Percentiles rank a stretch among this genome's conserved stretches.
Conservation (phyloP, 2,888 invertebrate species). For the Willowsia nigromaculata region DNA sequence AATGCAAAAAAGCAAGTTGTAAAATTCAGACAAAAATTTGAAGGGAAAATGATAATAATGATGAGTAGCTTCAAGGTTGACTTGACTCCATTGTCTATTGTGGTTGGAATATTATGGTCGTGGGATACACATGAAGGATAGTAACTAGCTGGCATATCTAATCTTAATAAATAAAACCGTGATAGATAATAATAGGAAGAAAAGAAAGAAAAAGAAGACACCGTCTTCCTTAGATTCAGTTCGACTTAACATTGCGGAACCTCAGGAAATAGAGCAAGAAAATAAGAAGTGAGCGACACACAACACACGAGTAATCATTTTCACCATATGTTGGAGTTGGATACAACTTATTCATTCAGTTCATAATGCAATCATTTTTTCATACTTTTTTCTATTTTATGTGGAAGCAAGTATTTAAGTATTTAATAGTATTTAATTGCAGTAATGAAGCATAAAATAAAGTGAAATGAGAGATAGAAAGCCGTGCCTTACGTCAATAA, state of each 20-base stretch:
- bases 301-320: not conserved
- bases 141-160: not conserved
- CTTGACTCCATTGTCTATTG: not conserved
- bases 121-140: not conserved
- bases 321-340: slow-evolving; percentile 35
- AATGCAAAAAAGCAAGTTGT: slow-evolving; percentile 24
- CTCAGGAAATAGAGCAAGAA: slow-evolving; percentile 7
- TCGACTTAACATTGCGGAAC: not conserved
- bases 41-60: slow-evolving; percentile 9
- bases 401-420: not conserved
- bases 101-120: not conserved
- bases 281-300: not conserved
- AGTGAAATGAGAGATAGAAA: not conserved
- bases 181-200: not conserved
- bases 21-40: not conserved
- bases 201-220: not conserved
- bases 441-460: not conserved
- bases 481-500: slow-evolving; percentile 5
- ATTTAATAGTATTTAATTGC: not conserved
- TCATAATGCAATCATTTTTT: not conserved
- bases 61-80: slow-evolving; percentile 7
- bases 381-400: not conserved
- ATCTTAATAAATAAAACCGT: not conserved
- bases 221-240: not conserved
- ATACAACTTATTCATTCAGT: not conserved